A percentile compares a stretch with the other conserved stretches of the same genome.
These are phyloP conservation scores for Gobius niger DNA, from an alignment of 2,113 vertebrate species.

Conservation along the genomic window DNA sequence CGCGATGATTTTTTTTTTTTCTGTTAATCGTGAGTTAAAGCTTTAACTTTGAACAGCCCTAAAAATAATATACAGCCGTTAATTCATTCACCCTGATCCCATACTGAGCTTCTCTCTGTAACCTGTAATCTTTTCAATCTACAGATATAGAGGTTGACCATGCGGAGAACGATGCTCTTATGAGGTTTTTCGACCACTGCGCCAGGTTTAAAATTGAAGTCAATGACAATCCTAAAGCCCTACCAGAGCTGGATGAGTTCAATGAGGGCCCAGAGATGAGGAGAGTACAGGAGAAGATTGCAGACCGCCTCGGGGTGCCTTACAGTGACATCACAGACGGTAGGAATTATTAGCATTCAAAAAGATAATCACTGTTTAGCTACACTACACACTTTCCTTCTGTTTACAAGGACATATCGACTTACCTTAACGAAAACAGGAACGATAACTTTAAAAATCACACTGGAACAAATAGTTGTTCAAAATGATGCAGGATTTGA, in stretches of 20 bases:
- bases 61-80: too few relatives aligned
- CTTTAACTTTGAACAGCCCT: too few relatives aligned
- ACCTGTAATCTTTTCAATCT: fast-evolving
- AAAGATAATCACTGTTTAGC: background rate
- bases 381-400: background rate
- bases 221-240: slow-evolving; percentile 70
- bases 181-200: slow-evolving; percentile 92
- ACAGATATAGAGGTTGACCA: slow-evolving; percentile 76
- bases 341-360: slow-evolving; percentile 38
- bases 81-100: too few relatives aligned
- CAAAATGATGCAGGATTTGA: too few relatives aligned
- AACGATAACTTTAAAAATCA: too few relatives aligned
- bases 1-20: too few relatives aligned
- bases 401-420: too few relatives aligned
- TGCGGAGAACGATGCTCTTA: slow-evolving; percentile 83
- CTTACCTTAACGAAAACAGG: too few relatives aligned
- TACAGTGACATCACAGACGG: slow-evolving; percentile 79
- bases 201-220: slow-evolving; percentile 83
- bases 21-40: too few relatives aligned
- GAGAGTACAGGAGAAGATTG: slow-evolving; percentile 83
- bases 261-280: slow-evolving; percentile 87
- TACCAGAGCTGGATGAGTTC: slow-evolving; percentile 83
- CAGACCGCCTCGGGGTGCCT: slow-evolving; percentile 77
- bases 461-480: too few relatives aligned
- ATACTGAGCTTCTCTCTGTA: too few relatives aligned